Evolutionary conservation across 53 echinoderm and acorn worm genomes (phyloP), one percentile per base, ranked within the genome.

Genomic region (Astropecten irregularis): DNA sequence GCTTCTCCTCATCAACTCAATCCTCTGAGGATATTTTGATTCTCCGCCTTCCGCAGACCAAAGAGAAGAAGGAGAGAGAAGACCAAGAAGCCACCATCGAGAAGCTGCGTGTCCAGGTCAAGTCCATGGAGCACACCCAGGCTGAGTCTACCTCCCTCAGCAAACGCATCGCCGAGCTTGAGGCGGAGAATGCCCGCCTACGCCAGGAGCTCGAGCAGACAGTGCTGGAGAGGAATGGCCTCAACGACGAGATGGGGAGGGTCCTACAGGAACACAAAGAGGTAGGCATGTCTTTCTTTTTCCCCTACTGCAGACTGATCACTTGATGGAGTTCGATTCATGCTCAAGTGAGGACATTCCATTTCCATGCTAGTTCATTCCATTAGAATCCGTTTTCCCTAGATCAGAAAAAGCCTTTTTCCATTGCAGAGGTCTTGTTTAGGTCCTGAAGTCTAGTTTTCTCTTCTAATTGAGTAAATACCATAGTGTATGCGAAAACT

Each of bases 1-100:
- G n/a, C n/a, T n/a, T n/a, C n/a, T n/a, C n/a, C n/a, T n/a, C n/a
- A n/a, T n/a, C n/a, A n/a, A n/a, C n/a, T n/a, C n/a, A n/a, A n/a
- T n/a, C n/a, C n/a, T n/a, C n/a, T n/a, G n/a, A n/a, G n/a, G n/a
- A n/a, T n/a, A n/a, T n/a, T n/a, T n/a, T n/a, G n/a, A n/a, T n/a
- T n/a, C n/a, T n/a, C n/a, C n/a, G n/a, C n/a, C n/a, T n/a, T 19
- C 29, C 49, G 0, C 90, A 95, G 95, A 93, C 93, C 50, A 93
- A 93, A 39, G 88, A 93, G 61, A 85, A 86, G 33, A 60, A 39
- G 16, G 81, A 88, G 13, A 42, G 81, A 11, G 70, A 86, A 16
- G 90, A 95, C 23, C 66, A 88, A 10, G 92, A 94, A 11, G 66
- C 66, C 36, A 77, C 51, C 14, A 92, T 94, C 47, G 31, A 71